Conservation (phyloP, 37 sponge, comb jelly and placozoan genomes). For the Aphrocallistes beatrix region DNA sequence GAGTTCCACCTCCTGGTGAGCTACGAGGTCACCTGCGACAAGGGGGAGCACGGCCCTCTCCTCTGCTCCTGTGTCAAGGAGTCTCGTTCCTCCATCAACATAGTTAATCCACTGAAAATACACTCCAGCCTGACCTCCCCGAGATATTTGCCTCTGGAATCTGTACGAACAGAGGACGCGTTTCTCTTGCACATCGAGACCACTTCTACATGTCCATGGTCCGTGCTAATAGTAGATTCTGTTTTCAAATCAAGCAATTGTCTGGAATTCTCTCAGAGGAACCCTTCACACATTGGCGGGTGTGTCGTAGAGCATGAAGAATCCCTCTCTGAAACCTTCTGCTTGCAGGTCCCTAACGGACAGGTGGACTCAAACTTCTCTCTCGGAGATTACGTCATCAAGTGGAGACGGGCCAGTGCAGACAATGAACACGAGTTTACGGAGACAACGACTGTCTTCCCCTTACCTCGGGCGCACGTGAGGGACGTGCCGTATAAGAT, state of each 20-base stretch:
- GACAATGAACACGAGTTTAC: background rate
- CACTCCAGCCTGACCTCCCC: background rate
- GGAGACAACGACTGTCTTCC: background rate
- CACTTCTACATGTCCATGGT: background rate
- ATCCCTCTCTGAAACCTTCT: background rate
- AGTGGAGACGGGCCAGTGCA: background rate
- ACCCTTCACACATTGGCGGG: background rate
- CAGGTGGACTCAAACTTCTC: background rate
- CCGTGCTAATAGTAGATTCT: background rate
- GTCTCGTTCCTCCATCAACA: background rate
- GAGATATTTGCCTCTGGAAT: background rate
- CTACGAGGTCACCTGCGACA: background rate
- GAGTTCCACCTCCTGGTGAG: background rate
- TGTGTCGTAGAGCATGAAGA: background rate
- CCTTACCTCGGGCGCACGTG: background rate
- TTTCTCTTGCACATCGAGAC: background rate
- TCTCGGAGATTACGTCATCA: background rate
- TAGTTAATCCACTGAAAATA: background rate
- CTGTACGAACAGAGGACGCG: background rate
- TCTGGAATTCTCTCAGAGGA: background rate
- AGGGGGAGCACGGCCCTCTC: background rate
- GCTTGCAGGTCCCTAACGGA: background rate
- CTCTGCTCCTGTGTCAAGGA: background rate
- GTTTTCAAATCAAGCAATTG: background rate
- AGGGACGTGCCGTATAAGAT: background rate